Evolutionary conservation across 2,888 invertebrate genomes (phyloP), one percentile per base, ranked within the genome.

Genomic region (Xestoiulus laeticollis): DNA sequence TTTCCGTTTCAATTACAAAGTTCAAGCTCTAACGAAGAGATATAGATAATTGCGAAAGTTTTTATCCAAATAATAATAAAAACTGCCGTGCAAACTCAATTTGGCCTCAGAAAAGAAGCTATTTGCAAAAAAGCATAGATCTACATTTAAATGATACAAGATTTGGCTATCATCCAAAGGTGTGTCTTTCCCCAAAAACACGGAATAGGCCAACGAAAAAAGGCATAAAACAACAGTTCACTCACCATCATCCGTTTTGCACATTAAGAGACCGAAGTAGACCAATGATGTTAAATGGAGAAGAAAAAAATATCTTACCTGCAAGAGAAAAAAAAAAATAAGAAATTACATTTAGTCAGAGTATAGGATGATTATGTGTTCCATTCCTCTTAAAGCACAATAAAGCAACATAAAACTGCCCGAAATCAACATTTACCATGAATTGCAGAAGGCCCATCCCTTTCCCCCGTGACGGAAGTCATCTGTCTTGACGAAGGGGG

Each of bases 81-180:
- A 68, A 68, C 10, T 22, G 12, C 19, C 68, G 26, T 68, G 6
- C 68, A 26, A 68, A 68, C 68, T 26, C 68, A 26, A 68, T 68
- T 68, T 68, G 68, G 68, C 68, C 68, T 68, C 68, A 68, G 68
- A 68, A 68, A 68, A 68, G 68, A 68, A 22, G 68, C 68, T 26
- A 68, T 68, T 68, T 22, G 68, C 6, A 22, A 68, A 68, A 68
- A n/a, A n/a, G n/a, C n/a, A n/a, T n/a, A n/a, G 68, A 26, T 26
- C 2, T 59, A 3, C 68, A 68, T 68, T 68, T 68, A 68, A 68
- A 68, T 68, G 68, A 22, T 68, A 68, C 68, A 68, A 68, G 68
- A 68, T 68, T 68, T 68, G 68, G 68, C 68, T 26, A 10, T 68
- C 26, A 6, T 68, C 68, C 68, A 68, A 68, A 68, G 26, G 68